These are phyloP conservation scores for Pandemis heparana DNA, from an alignment of 2,888 invertebrate genomes.

Conservation along the genomic window DNA sequence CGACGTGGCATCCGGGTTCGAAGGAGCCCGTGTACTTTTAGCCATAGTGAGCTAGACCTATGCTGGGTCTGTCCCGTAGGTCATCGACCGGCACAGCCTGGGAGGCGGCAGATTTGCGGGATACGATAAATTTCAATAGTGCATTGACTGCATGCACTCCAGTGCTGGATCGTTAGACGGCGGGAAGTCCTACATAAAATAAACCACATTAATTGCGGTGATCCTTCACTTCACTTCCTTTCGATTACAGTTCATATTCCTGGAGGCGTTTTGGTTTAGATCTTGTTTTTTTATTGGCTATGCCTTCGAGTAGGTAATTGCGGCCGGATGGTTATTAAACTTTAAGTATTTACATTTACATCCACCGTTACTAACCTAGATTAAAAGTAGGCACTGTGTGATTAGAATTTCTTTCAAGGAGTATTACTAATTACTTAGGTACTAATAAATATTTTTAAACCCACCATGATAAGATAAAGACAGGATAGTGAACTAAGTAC, in stretches of 20 bases:
- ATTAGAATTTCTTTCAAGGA: not conserved
- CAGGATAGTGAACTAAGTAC: not conserved
- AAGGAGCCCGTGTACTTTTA: conserved; percentile 65
- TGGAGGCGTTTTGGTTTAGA: not conserved
- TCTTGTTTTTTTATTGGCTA: conserved; percentile 12
- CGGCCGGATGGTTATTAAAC: conserved; percentile 21
- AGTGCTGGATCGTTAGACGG: conserved; percentile 58
- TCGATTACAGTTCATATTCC: conserved; percentile 1
- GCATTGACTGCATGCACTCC: conserved; percentile 74
- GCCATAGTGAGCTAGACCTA: conserved; percentile 68
- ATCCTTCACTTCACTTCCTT: conserved; percentile 22
- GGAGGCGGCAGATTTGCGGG: conserved; percentile 80
- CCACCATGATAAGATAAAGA: not conserved
- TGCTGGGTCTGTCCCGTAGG: conserved; percentile 69
- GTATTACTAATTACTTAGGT: not conserved
- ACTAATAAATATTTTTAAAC: not conserved
- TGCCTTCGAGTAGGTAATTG: conserved; percentile 16
- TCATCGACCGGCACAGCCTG: conserved; percentile 73
- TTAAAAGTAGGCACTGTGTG: not conserved
- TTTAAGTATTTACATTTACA: not conserved
- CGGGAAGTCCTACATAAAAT: conserved; percentile 49
- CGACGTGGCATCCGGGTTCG: conserved; percentile 70
- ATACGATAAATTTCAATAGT: conserved; percentile 84
- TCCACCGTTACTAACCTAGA: conserved; percentile 20
- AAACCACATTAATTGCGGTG: conserved; percentile 49